Conservation (phyloP, 2,113 vertebrate species). For the Naja naja region DNA sequence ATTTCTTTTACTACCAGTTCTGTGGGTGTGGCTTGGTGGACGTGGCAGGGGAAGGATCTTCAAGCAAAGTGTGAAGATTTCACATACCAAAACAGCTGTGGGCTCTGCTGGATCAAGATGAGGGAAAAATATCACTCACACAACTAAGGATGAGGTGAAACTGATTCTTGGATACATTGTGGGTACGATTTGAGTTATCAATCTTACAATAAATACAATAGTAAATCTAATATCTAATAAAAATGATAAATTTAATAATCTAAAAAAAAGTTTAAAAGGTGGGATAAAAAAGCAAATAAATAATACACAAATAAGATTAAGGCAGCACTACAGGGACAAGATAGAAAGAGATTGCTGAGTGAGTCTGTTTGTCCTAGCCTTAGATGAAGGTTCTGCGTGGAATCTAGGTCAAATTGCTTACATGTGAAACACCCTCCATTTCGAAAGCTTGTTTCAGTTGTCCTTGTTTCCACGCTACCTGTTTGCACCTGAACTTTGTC, state of each 20-base stretch:
- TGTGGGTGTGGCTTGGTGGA: too few species aligned
- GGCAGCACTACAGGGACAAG: background rate
- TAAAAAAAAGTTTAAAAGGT: background rate
- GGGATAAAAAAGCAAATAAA: background rate
- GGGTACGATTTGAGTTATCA: background rate
- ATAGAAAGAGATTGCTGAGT: background rate
- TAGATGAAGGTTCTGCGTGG: background rate
- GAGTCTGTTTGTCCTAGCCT: background rate
- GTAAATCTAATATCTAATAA: background rate
- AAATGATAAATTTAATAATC: background rate
- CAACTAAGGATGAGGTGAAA: background rate
- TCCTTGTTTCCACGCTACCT: background rate
- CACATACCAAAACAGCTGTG: background rate
- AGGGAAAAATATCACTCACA: background rate
- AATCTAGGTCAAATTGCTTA: background rate
- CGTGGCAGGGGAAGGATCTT: background rate
- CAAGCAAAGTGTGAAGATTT: background rate
- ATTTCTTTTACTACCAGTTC: too few species aligned
- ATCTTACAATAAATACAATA: background rate
- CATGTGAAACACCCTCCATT: background rate
- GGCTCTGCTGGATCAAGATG: background rate
- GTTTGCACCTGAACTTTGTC: background rate
- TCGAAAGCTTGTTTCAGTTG: background rate
- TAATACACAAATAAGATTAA: background rate
- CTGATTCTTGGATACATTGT: background rate